Evolutionary conservation across 2,888 invertebrate genomes (phyloP).

Genomic region (Onchidella celtica): DNA sequence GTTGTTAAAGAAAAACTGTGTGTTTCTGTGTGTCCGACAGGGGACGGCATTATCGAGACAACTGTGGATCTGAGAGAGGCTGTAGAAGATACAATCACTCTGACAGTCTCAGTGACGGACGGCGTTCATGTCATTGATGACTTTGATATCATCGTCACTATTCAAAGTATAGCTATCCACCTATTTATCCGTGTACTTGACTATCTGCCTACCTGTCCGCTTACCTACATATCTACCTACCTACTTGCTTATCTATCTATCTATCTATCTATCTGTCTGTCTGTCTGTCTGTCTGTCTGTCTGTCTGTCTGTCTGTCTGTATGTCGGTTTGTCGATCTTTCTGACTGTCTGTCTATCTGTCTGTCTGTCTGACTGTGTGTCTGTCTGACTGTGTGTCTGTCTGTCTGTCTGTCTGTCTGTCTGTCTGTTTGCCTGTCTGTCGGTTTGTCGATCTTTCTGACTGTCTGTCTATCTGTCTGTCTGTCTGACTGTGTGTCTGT

Average conservation of each 20-base stretch:
- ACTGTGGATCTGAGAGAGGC: slow-evolving; percentile 43
- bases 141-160: slow-evolving; percentile 42
- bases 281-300: slow-evolving; percentile 1
- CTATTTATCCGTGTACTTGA: background rate
- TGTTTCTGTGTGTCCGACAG: slow-evolving; percentile 7
- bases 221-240: too few species aligned
- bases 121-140: slow-evolving; percentile 33
- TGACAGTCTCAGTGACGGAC: slow-evolving; percentile 49
- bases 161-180: slow-evolving; percentile 38
- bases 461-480: too few species aligned
- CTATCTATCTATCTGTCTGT: background rate
- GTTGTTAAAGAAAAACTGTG: too few species aligned
- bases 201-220: background rate
- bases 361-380: background rate
- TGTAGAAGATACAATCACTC: slow-evolving; percentile 10
- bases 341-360: too few species aligned
- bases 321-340: background rate
- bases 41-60: slow-evolving; percentile 48
- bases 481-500: background rate
- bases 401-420: background rate
- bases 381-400: background rate
- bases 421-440: too few species aligned
- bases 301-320: too few species aligned
- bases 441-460: too few species aligned
- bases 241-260: too few species aligned